Evolutionary conservation across 2,113 vertebrate species (phyloP).

Genomic region (pig (Sus scrofa)): T2T-Sscrofa CM000830.6:126716501-126717000

Average conservation of each 20-base stretch:
- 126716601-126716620: slow-evolving; percentile 45
- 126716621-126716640: slow-evolving; percentile 67
- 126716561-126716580: slow-evolving; percentile 22
- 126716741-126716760: neutral
- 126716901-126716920: neutral
- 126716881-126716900: neutral
- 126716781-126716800: neutral
- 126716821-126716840: neutral
- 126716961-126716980: neutral
- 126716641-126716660: slow-evolving; percentile 42
- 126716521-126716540: slow-evolving; percentile 62
- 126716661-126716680: slow-evolving; percentile 58
- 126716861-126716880: neutral
- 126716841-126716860: neutral
- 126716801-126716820: neutral
- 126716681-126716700: slow-evolving; percentile 8
- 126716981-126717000: neutral
- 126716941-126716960: neutral
- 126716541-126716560: slow-evolving; percentile 56
- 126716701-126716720: slow-evolving; percentile 45
- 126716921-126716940: neutral
- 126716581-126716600: slow-evolving; percentile 14
- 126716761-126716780: neutral
- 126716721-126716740: neutral
- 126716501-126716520: neutral